These are phyloP conservation scores for Augochlorella aurata DNA, from an alignment of 2,888 invertebrate genomes.

Conservation along the genomic window DNA sequence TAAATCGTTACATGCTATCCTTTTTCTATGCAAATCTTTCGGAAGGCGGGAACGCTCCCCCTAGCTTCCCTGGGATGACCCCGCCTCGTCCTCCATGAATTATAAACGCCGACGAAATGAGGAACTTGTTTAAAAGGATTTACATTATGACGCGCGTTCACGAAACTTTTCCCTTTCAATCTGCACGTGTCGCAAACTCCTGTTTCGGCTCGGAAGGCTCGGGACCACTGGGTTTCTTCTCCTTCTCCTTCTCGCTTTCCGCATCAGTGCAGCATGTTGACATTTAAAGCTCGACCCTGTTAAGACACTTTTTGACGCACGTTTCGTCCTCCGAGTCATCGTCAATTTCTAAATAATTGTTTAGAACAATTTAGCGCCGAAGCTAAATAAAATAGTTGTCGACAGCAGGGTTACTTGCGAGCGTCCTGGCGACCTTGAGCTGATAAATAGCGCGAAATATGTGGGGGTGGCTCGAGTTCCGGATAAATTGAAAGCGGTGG, in stretches of 20 bases:
- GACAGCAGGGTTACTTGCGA: no score
- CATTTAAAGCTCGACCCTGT: no score
- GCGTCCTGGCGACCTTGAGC: no score
- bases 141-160: conserved; percentile 55
- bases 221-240: no score
- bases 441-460: no score
- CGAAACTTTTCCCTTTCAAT: conserved; percentile 58
- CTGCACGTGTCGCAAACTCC: conserved; percentile 52
- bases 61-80: conserved; percentile 23
- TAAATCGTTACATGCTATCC: conserved; percentile 57
- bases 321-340: no score
- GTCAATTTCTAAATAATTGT: no score
- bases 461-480: conserved; percentile 38
- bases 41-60: conserved; percentile 25
- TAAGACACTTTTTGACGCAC: no score
- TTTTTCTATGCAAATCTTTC: conserved; percentile 57
- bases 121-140: conserved; percentile 67
- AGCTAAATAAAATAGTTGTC: no score
- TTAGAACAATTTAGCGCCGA: no score
- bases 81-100: conserved; percentile 56
- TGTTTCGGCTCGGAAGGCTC: background rate
- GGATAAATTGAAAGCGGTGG: conserved; percentile 52
- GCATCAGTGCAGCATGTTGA: no score
- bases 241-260: no score
- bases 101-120: conserved; percentile 63